A percentile compares a stretch with the other conserved stretches of the same genome.
These are phyloP conservation scores for Drosophila simulans DNA, from an alignment of 1,140 invertebrate genomes.

Conservation along the genomic window DNA sequence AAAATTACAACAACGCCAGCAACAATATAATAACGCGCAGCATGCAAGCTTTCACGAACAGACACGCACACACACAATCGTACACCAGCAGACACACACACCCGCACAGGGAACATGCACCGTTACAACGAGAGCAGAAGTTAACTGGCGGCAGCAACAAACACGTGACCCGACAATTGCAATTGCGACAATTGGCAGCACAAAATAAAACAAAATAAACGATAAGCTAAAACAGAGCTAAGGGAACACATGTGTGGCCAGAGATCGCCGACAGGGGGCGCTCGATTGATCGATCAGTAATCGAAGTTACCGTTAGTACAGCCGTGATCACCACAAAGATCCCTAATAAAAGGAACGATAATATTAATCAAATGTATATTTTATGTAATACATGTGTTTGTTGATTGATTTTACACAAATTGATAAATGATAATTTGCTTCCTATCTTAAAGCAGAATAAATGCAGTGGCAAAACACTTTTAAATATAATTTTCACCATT, in stretches of 20 bases:
- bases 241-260: conserved; percentile 19
- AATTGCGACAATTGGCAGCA: conserved; percentile 78
- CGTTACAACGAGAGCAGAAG: conserved; percentile 80
- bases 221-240: conserved; percentile 25
- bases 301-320: conserved; percentile 23
- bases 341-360: background rate
- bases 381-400: too few species aligned
- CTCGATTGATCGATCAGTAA: conserved; percentile 22
- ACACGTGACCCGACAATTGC: conserved; percentile 81
- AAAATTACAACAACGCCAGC: conserved; percentile 28
- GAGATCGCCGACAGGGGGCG: conserved; percentile 22
- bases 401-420: too few species aligned
- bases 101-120: conserved; percentile 56
- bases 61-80: conserved; percentile 47
- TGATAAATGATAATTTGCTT: too few species aligned
- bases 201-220: conserved; percentile 44
- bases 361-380: background rate
- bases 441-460: too few species aligned
- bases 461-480: too few species aligned
- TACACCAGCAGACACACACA: conserved; percentile 4
- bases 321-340: conserved; percentile 40
- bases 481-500: too few species aligned
- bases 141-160: conserved; percentile 75
- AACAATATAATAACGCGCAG: conserved; percentile 70
- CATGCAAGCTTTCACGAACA: conserved; percentile 73